Conservation (phyloP, 1,140 invertebrate species). For the Drosophila malerkotliana region DNA sequence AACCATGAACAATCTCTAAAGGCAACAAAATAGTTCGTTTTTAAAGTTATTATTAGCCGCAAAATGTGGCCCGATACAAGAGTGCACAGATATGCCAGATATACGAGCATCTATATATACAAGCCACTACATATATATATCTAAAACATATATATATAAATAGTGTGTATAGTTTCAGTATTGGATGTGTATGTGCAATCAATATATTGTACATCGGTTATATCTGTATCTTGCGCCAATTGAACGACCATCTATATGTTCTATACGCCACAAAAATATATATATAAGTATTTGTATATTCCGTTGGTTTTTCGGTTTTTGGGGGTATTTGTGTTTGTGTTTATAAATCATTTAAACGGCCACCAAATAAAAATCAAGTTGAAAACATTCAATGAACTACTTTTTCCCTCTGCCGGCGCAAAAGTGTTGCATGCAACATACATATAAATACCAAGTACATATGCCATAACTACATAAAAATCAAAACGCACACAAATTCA, state of each 20-base stretch:
- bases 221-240: conserved; percentile 67
- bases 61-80: conserved; percentile 71
- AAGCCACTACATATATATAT: conserved; percentile 16
- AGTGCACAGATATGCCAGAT: conserved; percentile 45
- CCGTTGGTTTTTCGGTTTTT: conserved; percentile 22
- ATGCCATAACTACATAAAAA: conserved; percentile 46
- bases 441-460: conserved; percentile 29
- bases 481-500: conserved; percentile 16
- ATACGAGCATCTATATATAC: conserved; percentile 29
- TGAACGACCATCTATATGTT: conserved; percentile 57
- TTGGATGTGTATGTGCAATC: conserved; percentile 50
- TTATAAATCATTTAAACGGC: conserved; percentile 80
- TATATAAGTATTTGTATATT: conserved; percentile 7
- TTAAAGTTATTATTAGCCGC: conserved; percentile 83
- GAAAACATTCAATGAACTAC: conserved; percentile 82
- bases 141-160: conserved; percentile 14
- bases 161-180: conserved; percentile 37
- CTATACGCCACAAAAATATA: conserved; percentile 7
- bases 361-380: conserved; percentile 80
- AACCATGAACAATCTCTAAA: conserved; percentile 62
- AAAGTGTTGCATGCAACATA: conserved; percentile 53
- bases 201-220: conserved; percentile 70
- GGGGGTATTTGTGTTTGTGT: conserved; percentile 49
- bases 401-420: conserved; percentile 45
- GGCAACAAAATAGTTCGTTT: conserved; percentile 81